A percentile compares a stretch with the other conserved stretches of the same genome.
phyloP scores from a whole-genome alignment of 2,888 invertebrate genomes.

The Noctua fimbriata region DNA sequence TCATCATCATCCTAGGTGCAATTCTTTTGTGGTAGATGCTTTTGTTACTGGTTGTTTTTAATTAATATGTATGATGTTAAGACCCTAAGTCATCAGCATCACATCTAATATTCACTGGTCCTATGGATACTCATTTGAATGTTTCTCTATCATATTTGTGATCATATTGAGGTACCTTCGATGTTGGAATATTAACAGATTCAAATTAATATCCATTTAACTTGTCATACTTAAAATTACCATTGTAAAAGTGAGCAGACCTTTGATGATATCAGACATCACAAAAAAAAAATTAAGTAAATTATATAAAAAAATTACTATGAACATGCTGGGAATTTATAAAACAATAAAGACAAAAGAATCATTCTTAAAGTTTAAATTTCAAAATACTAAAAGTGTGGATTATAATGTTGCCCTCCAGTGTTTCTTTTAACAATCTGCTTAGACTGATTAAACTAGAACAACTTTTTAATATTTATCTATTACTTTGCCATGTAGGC shows the following conservation, averaged over 20 bases:
- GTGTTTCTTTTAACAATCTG: neutral
- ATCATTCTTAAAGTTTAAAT: neutral
- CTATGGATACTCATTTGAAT: slow-evolving; percentile 37
- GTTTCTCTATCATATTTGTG: slow-evolving; percentile 13
- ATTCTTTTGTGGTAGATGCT: slow-evolving; percentile 54
- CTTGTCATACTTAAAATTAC: slow-evolving; percentile 30
- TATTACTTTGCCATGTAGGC: slow-evolving; percentile 1
- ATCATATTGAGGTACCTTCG: slow-evolving; percentile 1
- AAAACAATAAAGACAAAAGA: neutral
- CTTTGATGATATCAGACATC: slow-evolving; percentile 5
- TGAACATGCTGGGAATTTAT: neutral
- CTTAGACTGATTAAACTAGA: neutral
- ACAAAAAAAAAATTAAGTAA: neutral
- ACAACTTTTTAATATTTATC: slow-evolving; percentile 14
- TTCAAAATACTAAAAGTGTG: neutral
- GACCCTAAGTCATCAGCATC: slow-evolving; percentile 10
- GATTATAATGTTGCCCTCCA: neutral
- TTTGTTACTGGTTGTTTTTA: slow-evolving; percentile 14
- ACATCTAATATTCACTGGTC: slow-evolving; percentile 22
- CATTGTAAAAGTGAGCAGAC: slow-evolving; percentile 15
- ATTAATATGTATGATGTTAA: slow-evolving; percentile 23
- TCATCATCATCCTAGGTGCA: neutral
- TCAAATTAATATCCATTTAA: slow-evolving; percentile 22
- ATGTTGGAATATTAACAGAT: slow-evolving; percentile 29
- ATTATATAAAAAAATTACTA: neutral